These are phyloP conservation scores for Druceiella hillmani DNA, from an alignment of 2,888 invertebrate species.

Conservation along the genomic window DNA sequence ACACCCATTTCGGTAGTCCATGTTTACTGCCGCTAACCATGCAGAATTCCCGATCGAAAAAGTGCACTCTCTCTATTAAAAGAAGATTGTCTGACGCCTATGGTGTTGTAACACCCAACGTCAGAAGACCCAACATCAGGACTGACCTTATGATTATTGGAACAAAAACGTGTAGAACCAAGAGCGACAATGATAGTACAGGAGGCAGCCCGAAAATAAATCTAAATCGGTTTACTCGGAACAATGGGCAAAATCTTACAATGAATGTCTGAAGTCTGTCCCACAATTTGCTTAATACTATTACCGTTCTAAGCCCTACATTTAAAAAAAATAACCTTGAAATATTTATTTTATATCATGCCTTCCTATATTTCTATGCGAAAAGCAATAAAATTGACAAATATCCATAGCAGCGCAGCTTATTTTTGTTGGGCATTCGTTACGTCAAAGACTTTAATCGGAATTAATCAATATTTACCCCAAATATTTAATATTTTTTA, in stretches of 20 bases:
- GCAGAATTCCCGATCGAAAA: slow-evolving; percentile 61
- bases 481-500: no score
- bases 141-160: slow-evolving; percentile 87
- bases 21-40: slow-evolving; percentile 67
- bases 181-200: slow-evolving; percentile 60
- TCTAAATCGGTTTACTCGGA: slow-evolving; percentile 44
- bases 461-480: no score
- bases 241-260: slow-evolving; percentile 40
- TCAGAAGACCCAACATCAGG: slow-evolving; percentile 78
- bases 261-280: no score
- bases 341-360: no score
- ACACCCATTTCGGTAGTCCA: slow-evolving; percentile 69
- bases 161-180: slow-evolving; percentile 70
- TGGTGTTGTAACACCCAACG: slow-evolving; percentile 85
- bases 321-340: no score
- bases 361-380: no score
- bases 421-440: no score
- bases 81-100: slow-evolving; percentile 80
- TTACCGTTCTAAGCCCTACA: no score
- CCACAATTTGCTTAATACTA: no score
- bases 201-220: slow-evolving; percentile 50
- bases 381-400: no score
- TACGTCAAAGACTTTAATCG: no score
- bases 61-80: slow-evolving; percentile 76
- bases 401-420: no score